Evolutionary conservation across 2,113 vertebrate genomes (phyloP), one percentile per base, ranked within the genome.

Genomic region (Oryzias curvinotus): DNA sequence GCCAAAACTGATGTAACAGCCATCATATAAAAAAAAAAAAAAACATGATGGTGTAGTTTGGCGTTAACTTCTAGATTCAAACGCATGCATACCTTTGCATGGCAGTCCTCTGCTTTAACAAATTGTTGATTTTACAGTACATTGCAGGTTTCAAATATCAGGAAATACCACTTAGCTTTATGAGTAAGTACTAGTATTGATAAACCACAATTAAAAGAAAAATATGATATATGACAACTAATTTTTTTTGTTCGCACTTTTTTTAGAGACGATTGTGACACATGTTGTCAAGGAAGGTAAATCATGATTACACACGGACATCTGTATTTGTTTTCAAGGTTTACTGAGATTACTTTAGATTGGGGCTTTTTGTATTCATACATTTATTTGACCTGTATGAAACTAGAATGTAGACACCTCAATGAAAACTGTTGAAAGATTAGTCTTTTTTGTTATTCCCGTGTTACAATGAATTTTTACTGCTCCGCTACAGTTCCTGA

Each of bases 151-250:
- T 93, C 85, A 93, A 83, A 82, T 99, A 96, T 89, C 90, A 95
- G 86, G 96, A 98, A 88, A 96, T 98, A 62, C 96, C 95, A 17
- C 81, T 95, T 45, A 95, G 94, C 1, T 94, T 95, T 87, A 88
- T 95, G 71, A 94, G 96, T 99, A 94, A 95, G 96, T 96, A 69
- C 1, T 62, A 30, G 5, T 13, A 45, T 48, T 45, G 6, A 43
- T 19, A 3, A 56, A 0, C 8, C 42, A 47, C 1, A 8, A 13
- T 41, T 61, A 0, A 36, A 36, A 36, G 10, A 10, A 36, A 36
- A 36, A 1, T 36, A 36, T 8, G 30, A 7, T 8, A 1, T 36
- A 8, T 36, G 7, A 36, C 36, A 12, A 12, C 8, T 36, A 54
- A 66, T n/a, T 16, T 64, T 52, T 62, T 23, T 57, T 56, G 69